phyloP scores from a whole-genome alignment of 2,888 invertebrate species.

The Parochlus steinenii region DNA sequence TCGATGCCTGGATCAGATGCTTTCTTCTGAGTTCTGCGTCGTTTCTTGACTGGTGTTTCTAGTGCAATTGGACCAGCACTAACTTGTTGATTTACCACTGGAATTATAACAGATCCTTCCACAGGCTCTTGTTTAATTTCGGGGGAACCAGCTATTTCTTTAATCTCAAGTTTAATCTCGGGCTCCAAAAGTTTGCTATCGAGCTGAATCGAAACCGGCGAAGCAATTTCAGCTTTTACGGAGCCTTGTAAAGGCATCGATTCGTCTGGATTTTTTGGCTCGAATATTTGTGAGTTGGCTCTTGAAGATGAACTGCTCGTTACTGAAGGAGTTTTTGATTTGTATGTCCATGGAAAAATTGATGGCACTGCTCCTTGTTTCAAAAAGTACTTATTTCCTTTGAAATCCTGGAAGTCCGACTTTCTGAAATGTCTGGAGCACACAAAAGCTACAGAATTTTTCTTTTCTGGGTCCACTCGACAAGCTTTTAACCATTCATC shows the following conservation, averaged over 20 bases:
- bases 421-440: conserved; percentile 62
- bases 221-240: background rate
- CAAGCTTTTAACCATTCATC: conserved; percentile 50
- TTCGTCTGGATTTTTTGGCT: background rate
- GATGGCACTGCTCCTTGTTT: conserved; percentile 55
- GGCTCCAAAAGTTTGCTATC: too few relatives aligned
- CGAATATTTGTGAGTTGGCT: background rate
- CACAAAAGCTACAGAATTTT: conserved; percentile 42
- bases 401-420: conserved; percentile 52
- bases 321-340: conserved; percentile 19
- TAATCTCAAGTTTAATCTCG: conserved; percentile 7
- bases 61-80: too few relatives aligned
- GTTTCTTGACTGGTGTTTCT: conserved; percentile 9
- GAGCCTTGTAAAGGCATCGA: background rate
- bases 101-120: too few relatives aligned
- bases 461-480: conserved; percentile 35
- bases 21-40: too few relatives aligned
- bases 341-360: conserved; percentile 50
- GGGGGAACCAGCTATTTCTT: background rate
- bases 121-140: too few relatives aligned
- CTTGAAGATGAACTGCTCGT: background rate
- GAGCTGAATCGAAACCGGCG: background rate
- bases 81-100: too few relatives aligned
- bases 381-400: conserved; percentile 51
- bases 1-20: conserved; percentile 10